A percentile compares a stretch with the other conserved stretches of the same genome.
phyloP scores from a whole-genome alignment of 2,888 invertebrate species.

The Philopedon plagiatum region DNA sequence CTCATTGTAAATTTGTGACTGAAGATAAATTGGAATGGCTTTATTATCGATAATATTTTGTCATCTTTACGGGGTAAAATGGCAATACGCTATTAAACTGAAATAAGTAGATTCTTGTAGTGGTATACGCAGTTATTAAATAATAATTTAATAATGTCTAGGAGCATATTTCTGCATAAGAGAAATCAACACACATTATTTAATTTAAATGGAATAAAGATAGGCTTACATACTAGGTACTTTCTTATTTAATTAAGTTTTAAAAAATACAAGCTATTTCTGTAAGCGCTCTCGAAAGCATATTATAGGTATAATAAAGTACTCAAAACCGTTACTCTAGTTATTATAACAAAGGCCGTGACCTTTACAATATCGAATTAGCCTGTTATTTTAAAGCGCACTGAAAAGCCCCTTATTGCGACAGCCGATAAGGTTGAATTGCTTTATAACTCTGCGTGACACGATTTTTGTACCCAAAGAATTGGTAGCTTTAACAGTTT shows the following conservation, averaged over 20 bases:
- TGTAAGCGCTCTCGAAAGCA: conserved; percentile 18
- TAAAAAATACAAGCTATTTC: conserved; percentile 27
- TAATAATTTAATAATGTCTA: no score
- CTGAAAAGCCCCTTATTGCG: background rate
- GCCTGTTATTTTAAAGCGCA: background rate
- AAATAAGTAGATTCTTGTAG: no score
- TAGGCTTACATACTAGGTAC: conserved; percentile 13
- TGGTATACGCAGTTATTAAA: no score
- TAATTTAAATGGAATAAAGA: no score
- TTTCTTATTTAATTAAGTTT: conserved; percentile 27
- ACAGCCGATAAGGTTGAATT: background rate
- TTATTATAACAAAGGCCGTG: conserved; percentile 27
- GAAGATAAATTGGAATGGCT: background rate
- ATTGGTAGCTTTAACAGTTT: no score
- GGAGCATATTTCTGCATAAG: no score
- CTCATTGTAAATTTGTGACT: background rate
- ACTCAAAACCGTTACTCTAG: conserved; percentile 30
- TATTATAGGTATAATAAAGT: conserved; percentile 29
- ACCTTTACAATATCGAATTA: conserved; percentile 21
- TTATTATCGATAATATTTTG: no score
- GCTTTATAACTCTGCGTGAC: no score
- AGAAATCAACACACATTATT: no score
- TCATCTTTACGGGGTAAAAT: no score
- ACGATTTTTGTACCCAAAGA: no score
- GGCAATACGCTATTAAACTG: no score